Percentiles rank a stretch among this genome's conserved stretches.
These are phyloP conservation scores for Sebastes fasciatus DNA, from an alignment of 2,113 vertebrate species.

Conservation along the genomic window DNA sequence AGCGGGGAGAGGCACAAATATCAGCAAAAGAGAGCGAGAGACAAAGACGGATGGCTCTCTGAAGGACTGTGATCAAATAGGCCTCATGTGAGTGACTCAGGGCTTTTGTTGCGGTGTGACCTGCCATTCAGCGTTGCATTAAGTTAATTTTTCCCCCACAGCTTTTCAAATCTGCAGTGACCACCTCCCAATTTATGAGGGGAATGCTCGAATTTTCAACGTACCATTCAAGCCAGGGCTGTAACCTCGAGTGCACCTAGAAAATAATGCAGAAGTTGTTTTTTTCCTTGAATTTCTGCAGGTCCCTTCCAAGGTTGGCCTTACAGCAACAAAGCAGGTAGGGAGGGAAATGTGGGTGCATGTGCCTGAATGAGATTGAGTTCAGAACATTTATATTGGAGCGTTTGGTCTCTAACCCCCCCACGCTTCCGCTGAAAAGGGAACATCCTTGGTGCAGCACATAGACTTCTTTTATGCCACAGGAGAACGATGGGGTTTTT, in stretches of 20 bases:
- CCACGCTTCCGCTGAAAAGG: slow-evolving; percentile 68
- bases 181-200: slow-evolving; percentile 63
- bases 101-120: slow-evolving; percentile 74
- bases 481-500: slow-evolving; percentile 64
- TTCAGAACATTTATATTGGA: slow-evolving; percentile 75
- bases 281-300: slow-evolving; percentile 60
- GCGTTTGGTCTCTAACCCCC: slow-evolving; percentile 76
- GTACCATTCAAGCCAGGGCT: slow-evolving; percentile 67
- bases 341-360: slow-evolving; percentile 63
- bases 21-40: slow-evolving; percentile 49
- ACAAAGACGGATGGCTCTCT: slow-evolving; percentile 64
- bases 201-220: slow-evolving; percentile 67
- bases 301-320: slow-evolving; percentile 70
- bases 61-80: slow-evolving; percentile 73
- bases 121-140: slow-evolving; percentile 73
- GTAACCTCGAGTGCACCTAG: slow-evolving; percentile 72
- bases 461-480: slow-evolving; percentile 75
- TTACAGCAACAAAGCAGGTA: slow-evolving; percentile 69
- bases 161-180: slow-evolving; percentile 69
- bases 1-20: slow-evolving; percentile 45
- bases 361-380: slow-evolving; percentile 68
- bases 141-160: slow-evolving; percentile 55
- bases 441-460: slow-evolving; percentile 76
- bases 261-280: slow-evolving; percentile 71
- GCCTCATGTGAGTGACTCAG: slow-evolving; percentile 59